Base-by-base conservation (phyloP, 2,888 invertebrate genomes). In the Monochamus alternatus region DNA sequence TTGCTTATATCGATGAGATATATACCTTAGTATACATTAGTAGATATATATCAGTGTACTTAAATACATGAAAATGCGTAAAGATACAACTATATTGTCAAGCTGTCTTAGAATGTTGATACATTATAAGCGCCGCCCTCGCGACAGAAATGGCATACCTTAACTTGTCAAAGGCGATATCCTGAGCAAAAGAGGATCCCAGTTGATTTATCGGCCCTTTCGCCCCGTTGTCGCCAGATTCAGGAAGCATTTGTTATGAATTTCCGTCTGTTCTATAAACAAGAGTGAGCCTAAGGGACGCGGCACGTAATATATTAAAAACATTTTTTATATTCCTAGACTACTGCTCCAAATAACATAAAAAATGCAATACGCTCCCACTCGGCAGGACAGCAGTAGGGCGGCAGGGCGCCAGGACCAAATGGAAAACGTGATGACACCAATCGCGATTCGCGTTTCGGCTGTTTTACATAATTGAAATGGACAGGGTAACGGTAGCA, bases 261-360 rank as follows among this genome's bases (percentile, higher is more conserved):
- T 55, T 55, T 55, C 12, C 55, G 14, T 14, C 55, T 22, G 55
- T n/a, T 47, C 47, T 47, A 44, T 64, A 64, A 64, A 38, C 22
- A 64, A 14, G 22, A 64, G 22, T 43, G 38, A 14, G 10, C 22
- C 5, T 52, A 9, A 8, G 12, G 31, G 52, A 52, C 51, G 32
- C 31, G 52, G 66, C 66, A 66, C 66, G 66, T 66, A 66, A 51
- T 66, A 66, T 66, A 66, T 66, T 66, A 66, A 66, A 66, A 66
- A 31, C 51, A 66, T 66, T 66, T 66, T 47, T 66, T 66, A 66
- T 52, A 52, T 38, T 7, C 32, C 32, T 52, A 51, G 31, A 66
- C 66, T 31, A 52, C 52, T 66, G 66, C 51, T 66, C 31, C 52
- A 44, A 8, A 5, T 31, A 52, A 52, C 55, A 66, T 66, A 66